Evolutionary conservation across 2,113 vertebrate genomes (phyloP).

Genomic region (Nematolebias whitei): DNA sequence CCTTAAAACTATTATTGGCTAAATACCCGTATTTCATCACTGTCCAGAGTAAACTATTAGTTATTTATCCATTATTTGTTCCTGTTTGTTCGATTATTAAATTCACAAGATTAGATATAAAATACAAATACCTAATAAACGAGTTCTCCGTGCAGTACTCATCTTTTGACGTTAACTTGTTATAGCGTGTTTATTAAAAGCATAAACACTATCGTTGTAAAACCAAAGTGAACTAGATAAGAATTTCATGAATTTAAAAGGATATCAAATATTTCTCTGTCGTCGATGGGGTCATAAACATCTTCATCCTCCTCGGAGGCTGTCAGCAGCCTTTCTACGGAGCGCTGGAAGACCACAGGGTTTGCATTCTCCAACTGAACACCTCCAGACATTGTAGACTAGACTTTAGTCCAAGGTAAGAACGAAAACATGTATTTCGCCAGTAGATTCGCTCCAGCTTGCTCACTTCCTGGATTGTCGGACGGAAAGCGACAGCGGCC

Average conservation of each 20-base stretch:
- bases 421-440: neutral
- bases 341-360: constrained; percentile 68
- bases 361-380: constrained; percentile 64
- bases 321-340: constrained; percentile 51
- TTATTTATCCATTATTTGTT: no score
- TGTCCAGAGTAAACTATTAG: no score
- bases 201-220: neutral
- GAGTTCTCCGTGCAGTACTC: no score
- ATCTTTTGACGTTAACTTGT: no score
- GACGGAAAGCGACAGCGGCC: constrained; percentile 24
- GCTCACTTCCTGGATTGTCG: constrained; percentile 35
- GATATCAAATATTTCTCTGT: constrained; percentile 78
- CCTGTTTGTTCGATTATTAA: no score
- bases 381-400: constrained; percentile 39
- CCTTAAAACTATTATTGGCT: no score
- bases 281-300: constrained; percentile 70
- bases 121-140: no score
- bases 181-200: no score
- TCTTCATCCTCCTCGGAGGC: constrained; percentile 63
- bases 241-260: neutral
- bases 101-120: no score
- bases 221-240: neutral
- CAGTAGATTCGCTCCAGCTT: neutral
- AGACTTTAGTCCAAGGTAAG: neutral
- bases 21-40: no score